Conservation (phyloP, 1,140 invertebrate species). For the Doryteuthis pealeii region DNA sequence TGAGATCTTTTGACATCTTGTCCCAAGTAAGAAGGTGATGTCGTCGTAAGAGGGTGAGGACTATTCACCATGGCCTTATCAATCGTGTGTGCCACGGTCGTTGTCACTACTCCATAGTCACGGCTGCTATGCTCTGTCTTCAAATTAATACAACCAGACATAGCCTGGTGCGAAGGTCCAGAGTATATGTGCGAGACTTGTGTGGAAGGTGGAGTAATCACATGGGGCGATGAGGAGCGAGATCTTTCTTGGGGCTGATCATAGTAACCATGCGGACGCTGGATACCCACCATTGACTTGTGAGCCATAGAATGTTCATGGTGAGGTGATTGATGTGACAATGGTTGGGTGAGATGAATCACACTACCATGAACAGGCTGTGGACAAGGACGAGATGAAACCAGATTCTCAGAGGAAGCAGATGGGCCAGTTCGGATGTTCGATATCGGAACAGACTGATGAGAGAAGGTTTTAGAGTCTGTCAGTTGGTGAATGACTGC, state of each 20-base stretch:
- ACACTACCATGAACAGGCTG: background rate
- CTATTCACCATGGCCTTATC: slow-evolving; percentile 10
- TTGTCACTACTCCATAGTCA: slow-evolving; percentile 20
- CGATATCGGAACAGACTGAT: background rate
- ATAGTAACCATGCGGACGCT: background rate
- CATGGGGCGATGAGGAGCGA: background rate
- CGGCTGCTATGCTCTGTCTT: background rate
- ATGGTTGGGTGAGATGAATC: background rate
- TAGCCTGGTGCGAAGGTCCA: background rate
- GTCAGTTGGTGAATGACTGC: slow-evolving; percentile 1
- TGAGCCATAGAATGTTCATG: background rate
- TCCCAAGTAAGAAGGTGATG: slow-evolving; percentile 12
- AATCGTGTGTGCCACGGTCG: slow-evolving; percentile 36
- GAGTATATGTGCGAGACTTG: background rate
- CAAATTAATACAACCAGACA: background rate
- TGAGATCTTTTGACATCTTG: slow-evolving; percentile 23
- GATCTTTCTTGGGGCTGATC: background rate
- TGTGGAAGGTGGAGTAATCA: background rate
- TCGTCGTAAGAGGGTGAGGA: slow-evolving; percentile 24
- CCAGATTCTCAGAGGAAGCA: background rate
- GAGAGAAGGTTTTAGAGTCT: background rate
- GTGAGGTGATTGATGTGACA: background rate
- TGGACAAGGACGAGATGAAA: background rate
- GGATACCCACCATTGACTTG: background rate
- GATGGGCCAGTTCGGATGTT: background rate